phyloP scores from a whole-genome alignment of 2,113 vertebrate genomes.

The Polypterus senegalus region DNA sequence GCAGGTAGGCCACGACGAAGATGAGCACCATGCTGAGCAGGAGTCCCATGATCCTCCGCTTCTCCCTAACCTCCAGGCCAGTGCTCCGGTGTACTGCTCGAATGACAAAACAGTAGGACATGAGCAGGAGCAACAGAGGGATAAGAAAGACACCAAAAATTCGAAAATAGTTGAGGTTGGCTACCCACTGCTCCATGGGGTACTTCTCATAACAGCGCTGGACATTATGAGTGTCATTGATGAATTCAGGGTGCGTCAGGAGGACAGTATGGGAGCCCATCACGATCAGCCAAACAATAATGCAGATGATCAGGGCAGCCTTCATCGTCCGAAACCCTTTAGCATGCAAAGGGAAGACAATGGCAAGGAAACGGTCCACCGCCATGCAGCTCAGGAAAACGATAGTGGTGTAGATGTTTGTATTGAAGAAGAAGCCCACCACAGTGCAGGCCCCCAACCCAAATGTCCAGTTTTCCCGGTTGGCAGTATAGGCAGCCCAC shows the following conservation, averaged over 20 bases:
- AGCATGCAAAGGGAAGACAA: slow-evolving; percentile 15
- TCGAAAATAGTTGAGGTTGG: slow-evolving; percentile 21
- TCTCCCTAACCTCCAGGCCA: slow-evolving; percentile 12
- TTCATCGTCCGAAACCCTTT: slow-evolving; percentile 11
- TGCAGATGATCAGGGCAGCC: slow-evolving; percentile 3
- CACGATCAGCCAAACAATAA: slow-evolving; percentile 10
- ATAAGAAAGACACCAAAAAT: slow-evolving; percentile 16
- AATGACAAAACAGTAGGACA: slow-evolving; percentile 18
- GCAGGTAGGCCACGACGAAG: slow-evolving; percentile 21
- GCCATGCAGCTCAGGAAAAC: slow-evolving; percentile 22
- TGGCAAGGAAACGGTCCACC: slow-evolving; percentile 20
- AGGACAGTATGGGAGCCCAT: slow-evolving; percentile 13
- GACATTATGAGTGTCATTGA: slow-evolving; percentile 14
- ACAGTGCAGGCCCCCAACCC: slow-evolving; percentile 13
- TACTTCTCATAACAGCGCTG: slow-evolving; percentile 20
- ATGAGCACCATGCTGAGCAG: slow-evolving; percentile 15
- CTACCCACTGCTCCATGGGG: slow-evolving; percentile 15
- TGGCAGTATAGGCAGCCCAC: slow-evolving; percentile 17
- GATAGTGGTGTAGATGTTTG: slow-evolving; percentile 23
- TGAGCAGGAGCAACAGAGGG: slow-evolving; percentile 15
- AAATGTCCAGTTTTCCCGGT: slow-evolving; percentile 16
- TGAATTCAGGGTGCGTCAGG: not conserved
- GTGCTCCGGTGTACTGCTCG: slow-evolving; percentile 9
- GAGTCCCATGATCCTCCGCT: slow-evolving; percentile 17
- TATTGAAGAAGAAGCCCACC: slow-evolving; percentile 24